Percentiles rank a stretch among this genome's conserved stretches.
Evolutionary conservation across 1,140 invertebrate species (phyloP).

Genomic region (Periplaneta americana): DNA sequence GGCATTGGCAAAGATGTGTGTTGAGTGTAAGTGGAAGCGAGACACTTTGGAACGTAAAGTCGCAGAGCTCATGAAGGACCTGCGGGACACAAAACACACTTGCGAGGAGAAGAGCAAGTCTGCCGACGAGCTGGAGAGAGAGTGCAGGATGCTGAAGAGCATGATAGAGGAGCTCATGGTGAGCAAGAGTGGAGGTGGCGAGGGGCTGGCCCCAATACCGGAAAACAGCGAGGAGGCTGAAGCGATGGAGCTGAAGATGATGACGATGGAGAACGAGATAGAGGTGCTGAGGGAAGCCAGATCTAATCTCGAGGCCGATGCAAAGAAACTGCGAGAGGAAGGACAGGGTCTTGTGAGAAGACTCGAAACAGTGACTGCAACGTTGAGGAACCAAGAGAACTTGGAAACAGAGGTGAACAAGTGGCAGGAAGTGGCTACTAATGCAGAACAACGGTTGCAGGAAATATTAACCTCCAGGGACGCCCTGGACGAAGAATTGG

Average conservation of each 20-base stretch:
- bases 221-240: conserved; percentile 36
- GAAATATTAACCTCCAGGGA: not conserved
- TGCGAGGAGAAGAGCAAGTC: not conserved
- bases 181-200: conserved; percentile 34
- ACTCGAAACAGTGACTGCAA: not conserved
- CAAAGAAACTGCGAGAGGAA: conserved; percentile 8
- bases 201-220: conserved; percentile 37
- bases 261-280: conserved; percentile 8
- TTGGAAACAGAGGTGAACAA: not conserved
- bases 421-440: not conserved
- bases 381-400: conserved; percentile 12
- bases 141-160: conserved; percentile 36
- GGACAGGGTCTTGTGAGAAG: not conserved
- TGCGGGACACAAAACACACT: conserved; percentile 27
- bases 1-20: conserved; percentile 31
- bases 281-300: conserved; percentile 7
- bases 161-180: conserved; percentile 29
- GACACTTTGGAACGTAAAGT: conserved; percentile 38
- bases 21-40: conserved; percentile 37
- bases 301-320: conserved; percentile 11
- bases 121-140: conserved; percentile 32
- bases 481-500: not conserved
- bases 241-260: conserved; percentile 1
- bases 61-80: conserved; percentile 32
- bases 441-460: not conserved